Percentiles rank a stretch among this genome's conserved stretches.
These are phyloP conservation scores for Plagodis pulveraria DNA, from an alignment of 2,888 invertebrate species.

Conservation along the genomic window DNA sequence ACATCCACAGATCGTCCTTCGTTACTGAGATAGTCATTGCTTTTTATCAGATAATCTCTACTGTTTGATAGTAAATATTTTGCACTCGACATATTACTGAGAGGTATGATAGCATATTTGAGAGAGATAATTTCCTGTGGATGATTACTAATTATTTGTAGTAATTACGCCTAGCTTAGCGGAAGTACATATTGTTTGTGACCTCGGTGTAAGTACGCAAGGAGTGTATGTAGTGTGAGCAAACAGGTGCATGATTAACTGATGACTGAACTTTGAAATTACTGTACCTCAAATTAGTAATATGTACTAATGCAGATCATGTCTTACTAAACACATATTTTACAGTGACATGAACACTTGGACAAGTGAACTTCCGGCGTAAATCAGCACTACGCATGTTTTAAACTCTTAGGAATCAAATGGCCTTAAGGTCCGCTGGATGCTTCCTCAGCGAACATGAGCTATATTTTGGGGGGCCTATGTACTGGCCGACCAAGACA, in stretches of 20 bases:
- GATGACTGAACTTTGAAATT: too few species aligned
- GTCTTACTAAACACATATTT: too few species aligned
- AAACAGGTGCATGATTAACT: not conserved
- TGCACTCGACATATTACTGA: slow-evolving; percentile 6
- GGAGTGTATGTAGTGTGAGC: slow-evolving; percentile 6
- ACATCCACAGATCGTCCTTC: slow-evolving; percentile 28
- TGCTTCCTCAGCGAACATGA: too few species aligned
- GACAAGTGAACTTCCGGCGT: too few species aligned
- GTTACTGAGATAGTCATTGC: slow-evolving; percentile 14
- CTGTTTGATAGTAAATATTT: slow-evolving; percentile 18
- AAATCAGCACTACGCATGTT: too few species aligned
- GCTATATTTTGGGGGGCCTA: too few species aligned
- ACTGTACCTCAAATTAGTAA: too few species aligned
- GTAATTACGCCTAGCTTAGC: slow-evolving; percentile 7
- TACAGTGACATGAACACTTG: too few species aligned
- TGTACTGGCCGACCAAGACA: too few species aligned
- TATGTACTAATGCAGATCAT: too few species aligned
- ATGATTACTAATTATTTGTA: slow-evolving; percentile 20
- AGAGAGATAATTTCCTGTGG: slow-evolving; percentile 11
- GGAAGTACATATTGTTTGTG: slow-evolving; percentile 10
- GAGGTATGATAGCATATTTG: not conserved
- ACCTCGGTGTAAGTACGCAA: slow-evolving; percentile 1
- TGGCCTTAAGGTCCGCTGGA: too few species aligned
- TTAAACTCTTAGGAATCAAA: too few species aligned
- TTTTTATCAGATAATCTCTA: slow-evolving; percentile 19